A percentile compares a stretch with the other conserved stretches of the same genome.
These are phyloP conservation scores for Scelioninae gen. 2 DNA, from an alignment of 2,888 invertebrate genomes.

Conservation along the genomic window DNA sequence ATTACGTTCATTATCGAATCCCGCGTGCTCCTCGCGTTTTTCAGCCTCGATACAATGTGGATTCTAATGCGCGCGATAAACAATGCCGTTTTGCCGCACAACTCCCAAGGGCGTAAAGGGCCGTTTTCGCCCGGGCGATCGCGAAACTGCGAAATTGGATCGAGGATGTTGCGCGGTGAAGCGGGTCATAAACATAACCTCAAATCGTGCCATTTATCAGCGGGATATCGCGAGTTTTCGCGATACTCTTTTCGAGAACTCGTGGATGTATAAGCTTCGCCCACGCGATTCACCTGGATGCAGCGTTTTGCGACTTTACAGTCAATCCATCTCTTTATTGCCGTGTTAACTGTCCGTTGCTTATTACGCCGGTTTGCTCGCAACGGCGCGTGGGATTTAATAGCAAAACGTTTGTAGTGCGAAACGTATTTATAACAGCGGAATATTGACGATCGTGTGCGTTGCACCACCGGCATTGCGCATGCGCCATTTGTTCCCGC, in stretches of 20 bases:
- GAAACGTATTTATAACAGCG: constrained; percentile 54
- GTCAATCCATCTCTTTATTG: constrained; percentile 56
- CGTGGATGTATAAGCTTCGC: constrained; percentile 46
- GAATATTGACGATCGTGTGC: constrained; percentile 46
- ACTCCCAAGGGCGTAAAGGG: neutral
- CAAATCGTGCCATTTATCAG: constrained; percentile 25
- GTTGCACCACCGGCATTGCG: constrained; percentile 14
- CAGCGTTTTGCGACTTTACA: constrained; percentile 56
- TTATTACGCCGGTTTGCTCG: constrained; percentile 51
- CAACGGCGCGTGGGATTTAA: constrained; percentile 52
- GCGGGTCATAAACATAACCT: no score
- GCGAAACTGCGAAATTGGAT: no score
- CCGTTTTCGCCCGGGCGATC: neutral
- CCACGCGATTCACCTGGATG: constrained; percentile 53
- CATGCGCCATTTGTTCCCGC: constrained; percentile 16
- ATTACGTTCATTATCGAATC: constrained; percentile 35
- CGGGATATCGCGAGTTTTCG: constrained; percentile 19
- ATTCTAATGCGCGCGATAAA: no score
- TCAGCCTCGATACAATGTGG: no score
- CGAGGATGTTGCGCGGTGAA: no score
- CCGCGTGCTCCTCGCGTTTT: constrained; percentile 7
- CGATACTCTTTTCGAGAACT: constrained; percentile 35
- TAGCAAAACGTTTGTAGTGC: constrained; percentile 51
- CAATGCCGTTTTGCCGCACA: neutral
- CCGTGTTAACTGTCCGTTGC: constrained; percentile 56